Base-by-base conservation (phyloP, 2,888 invertebrate genomes). In the Ommatoiulus sabulosus region DNA sequence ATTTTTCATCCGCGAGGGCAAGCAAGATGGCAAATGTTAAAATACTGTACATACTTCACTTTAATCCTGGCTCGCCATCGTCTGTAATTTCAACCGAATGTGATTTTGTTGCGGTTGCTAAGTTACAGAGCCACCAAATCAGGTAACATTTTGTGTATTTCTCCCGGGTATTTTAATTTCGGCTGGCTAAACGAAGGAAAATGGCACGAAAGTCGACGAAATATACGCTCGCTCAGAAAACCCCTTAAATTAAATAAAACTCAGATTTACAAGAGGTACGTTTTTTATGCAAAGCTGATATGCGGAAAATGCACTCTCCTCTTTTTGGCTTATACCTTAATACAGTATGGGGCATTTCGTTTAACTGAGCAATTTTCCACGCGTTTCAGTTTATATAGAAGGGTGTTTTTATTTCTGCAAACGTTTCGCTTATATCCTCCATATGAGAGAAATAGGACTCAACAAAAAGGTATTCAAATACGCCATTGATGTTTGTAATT, bases 11-110 rank as follows among this genome's bases (percentile, higher is more conserved):
- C 72, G 24, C 7, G 72, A 72, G 72, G 72, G 20, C 72, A 24
- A 72, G 72, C 72, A 72, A 72, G 72, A 72, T 72, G 72, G 72
- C 72, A 72, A 72, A 72, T 72, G 72, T 72, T 72, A 72, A 72
- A 72, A 20, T 72, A 72, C 24, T 72, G 72, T 72, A 72, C 72
- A 24, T 72, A 72, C 72, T 63, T 63, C 63, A 63, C 63, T 72
- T 72, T 72, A 72, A 72, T 72, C 72, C 72, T 72, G 72, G 72
- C 20, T 72, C 72, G 24, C 72, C 72, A 72, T 72, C 20, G 72
- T 24, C 24, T 72, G 72, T 72, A 72, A 72, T 72, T 72, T 72
- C 72, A 72, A 72, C 24, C 72, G 24, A 72, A 72, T 72, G 72
- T 72, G 72, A 72, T 72, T 72, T 72, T 72, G 24, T 24, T 72